Base-by-base conservation (phyloP, 2,113 vertebrate genomes). In the Mormoops blainvillei region DNA sequence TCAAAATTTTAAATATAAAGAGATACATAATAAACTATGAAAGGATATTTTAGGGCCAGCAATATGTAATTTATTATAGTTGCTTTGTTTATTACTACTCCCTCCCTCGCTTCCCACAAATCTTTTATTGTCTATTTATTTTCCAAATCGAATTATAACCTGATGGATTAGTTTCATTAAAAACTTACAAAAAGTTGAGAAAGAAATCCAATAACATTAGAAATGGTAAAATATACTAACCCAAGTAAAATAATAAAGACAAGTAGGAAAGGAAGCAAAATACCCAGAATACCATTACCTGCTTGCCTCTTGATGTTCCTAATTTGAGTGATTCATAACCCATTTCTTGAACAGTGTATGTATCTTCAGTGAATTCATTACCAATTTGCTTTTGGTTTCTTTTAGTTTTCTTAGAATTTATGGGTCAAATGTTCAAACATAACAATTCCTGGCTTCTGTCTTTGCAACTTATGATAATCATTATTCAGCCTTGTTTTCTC, bases 111-210 rank as follows among this genome's bases (percentile, higher is more conserved):
- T 45, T 4, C 20, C 10, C 52, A 81, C 14, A 85, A 95, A 78
- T 87, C 83, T 87, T 89, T 92, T 95, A 56, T 91, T 95, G 74
- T 92, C 65, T 61, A 52, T 81, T 95, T 93, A 83, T 52, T 90
- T 78, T 48, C 33, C 52, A 71, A 77, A 86, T 67, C 92, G 89
- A 97, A 84, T 97, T 91, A 91, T 16, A 93, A 91, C 50, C 56
- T 92, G 83, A 95, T 91, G 45, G 74, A 97, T 94, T 96, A 50
- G 43, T 94, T 94, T 96, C 91, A 97, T 97, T 97, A 96, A 97
- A 92, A 97, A 87, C 76, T 92, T 94, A 96, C 36, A 88, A 94
- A 87, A 67, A 96, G 65, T 71, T 87, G 70, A 87, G 68, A 31
- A 56, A 68, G 76, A 95, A 84, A 73, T 61, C 50, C 33, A 85